Evolutionary conservation across 2,888 invertebrate species (phyloP), one percentile per base, ranked within the genome.

Genomic region (Teleiodes luculella): DNA sequence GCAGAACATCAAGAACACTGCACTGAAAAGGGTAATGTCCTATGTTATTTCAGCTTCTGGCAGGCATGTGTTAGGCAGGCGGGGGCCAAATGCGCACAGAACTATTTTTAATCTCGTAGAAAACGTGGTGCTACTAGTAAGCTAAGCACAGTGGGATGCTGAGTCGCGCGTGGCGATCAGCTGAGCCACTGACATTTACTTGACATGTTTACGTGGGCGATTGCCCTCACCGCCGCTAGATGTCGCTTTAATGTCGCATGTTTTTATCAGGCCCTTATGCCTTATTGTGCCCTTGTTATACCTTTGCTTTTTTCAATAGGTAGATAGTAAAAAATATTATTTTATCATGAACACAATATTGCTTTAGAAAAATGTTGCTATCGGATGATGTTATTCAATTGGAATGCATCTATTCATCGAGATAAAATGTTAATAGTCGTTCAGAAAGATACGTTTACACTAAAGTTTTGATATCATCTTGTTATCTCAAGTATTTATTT

Each of bases 1-100:
- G 80, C 97, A 98, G 91, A 98, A 98, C 91, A 97, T 98, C 83
- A 96, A 97, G 93, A 96, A 97, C 84, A 97, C 97, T 83, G 97
- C 98, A 83, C 92, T 98, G 67, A 97, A 96, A 92, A 93, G 97
- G 97, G 98, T 98, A 95, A 92, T 71, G 85, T 84, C 79, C 94
- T 84, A 71, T 68, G 70, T 78, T 86, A 85, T 84, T 94, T 74
- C 68, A 72, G 66, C 74, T 73, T 65, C 61, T 70, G 74, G 72
- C 59, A 70, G 63, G 65, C 72, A 78, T 77, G 81, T 79, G 82
- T 76, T 65, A 65, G 66, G 57, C 72, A 69, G 68, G 72, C 76
- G 79, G 80, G 73, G 80, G 86, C 86, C 82, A 86, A 85, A 85
- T 86, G 86, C 83, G 86, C 78, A 77, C 76, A 70, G 72, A 79